A percentile compares a stretch with the other conserved stretches of the same genome.
phyloP scores from a whole-genome alignment of 64 coral and sea anemone genomes.

The Trachythela sp. region DNA sequence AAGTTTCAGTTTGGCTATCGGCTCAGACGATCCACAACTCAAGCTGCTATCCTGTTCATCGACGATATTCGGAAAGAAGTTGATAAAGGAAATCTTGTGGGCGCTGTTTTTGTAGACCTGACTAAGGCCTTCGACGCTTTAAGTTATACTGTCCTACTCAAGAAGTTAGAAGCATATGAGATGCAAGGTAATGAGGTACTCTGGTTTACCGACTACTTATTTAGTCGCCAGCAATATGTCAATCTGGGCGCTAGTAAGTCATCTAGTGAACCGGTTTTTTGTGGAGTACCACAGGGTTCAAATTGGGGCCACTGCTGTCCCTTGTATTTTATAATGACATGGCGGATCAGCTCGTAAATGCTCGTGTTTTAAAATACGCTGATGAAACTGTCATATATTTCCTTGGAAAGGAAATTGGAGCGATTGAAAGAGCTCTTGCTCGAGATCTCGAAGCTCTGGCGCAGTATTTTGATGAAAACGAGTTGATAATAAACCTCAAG shows the following conservation, averaged over 20 bases:
- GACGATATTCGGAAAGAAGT: neutral
- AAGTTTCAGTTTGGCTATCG: constrained; percentile 5
- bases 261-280: neutral
- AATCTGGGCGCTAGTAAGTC: neutral
- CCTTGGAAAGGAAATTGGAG: neutral
- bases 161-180: constrained; percentile 16
- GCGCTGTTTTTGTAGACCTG: neutral
- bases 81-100: constrained; percentile 1
- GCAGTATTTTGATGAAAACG: neutral
- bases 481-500: constrained; percentile 8
- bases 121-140: neutral
- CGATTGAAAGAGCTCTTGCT: neutral
- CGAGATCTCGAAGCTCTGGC: neutral
- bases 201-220: neutral
- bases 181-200: neutral
- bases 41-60: neutral
- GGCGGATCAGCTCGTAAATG: neutral
- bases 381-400: constrained; percentile 21
- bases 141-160: neutral
- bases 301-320: constrained; percentile 2
- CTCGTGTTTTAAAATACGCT: neutral
- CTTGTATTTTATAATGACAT: neutral
- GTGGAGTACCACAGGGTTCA: neutral
- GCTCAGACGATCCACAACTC: neutral
- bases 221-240: neutral